A percentile compares a stretch with the other conserved stretches of the same genome.
phyloP scores from a whole-genome alignment of 2,113 vertebrate genomes.

The Albula glossodonta region DNA sequence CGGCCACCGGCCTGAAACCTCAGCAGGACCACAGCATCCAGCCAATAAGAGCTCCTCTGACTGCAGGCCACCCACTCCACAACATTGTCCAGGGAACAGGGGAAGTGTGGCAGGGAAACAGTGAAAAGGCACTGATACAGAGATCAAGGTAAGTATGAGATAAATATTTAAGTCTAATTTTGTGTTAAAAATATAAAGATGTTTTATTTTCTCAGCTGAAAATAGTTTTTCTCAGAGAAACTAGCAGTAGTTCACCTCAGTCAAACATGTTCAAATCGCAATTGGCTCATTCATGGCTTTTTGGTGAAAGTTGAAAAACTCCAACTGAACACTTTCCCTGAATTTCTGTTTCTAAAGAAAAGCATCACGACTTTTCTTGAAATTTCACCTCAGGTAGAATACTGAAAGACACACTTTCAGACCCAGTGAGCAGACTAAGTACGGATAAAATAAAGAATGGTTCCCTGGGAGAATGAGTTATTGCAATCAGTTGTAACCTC shows the following conservation, averaged over 20 bases:
- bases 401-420: neutral
- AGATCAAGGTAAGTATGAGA: neutral
- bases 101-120: neutral
- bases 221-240: neutral
- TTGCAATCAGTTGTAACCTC: no score
- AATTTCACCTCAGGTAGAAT: neutral
- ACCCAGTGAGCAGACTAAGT: neutral
- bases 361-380: neutral
- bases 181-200: neutral
- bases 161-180: neutral
- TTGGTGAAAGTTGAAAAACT: neutral
- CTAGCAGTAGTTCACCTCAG: neutral
- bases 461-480: neutral
- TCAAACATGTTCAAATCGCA: neutral
- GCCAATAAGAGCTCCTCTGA: neutral
- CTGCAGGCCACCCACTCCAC: neutral
- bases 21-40: neutral
- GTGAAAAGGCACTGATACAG: neutral
- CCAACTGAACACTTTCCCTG: neutral
- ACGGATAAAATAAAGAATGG: neutral
- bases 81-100: neutral
- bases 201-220: neutral
- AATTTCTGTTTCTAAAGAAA: neutral
- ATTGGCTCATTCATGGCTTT: no score
- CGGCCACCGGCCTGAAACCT: slow-evolving; percentile 2